Conservation (phyloP, 2,888 invertebrate genomes). For the Hesperia comma region DNA sequence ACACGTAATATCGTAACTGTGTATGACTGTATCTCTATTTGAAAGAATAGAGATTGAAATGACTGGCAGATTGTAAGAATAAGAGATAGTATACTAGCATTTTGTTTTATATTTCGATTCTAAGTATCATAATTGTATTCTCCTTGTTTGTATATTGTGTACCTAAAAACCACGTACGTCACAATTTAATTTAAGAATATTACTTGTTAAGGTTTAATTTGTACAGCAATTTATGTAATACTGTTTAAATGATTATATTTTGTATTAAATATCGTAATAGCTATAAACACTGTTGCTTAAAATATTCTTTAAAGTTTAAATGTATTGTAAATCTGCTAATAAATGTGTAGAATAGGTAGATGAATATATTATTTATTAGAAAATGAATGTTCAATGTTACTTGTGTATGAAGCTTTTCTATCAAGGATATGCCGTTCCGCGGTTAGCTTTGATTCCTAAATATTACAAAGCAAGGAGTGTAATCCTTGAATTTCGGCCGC, state of each 20-base stretch:
- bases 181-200: conserved; percentile 31
- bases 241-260: conserved; percentile 2
- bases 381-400: conserved; percentile 69
- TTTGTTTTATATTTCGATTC: not conserved
- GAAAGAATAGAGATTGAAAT: conserved; percentile 2
- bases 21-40: not conserved
- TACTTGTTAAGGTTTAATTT: conserved; percentile 19
- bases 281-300: conserved; percentile 15
- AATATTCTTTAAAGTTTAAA: conserved; percentile 39
- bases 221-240: conserved; percentile 25
- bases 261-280: conserved; percentile 9
- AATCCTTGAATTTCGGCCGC: too few species aligned
- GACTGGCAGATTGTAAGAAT: conserved; percentile 15
- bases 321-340: conserved; percentile 35
- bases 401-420: conserved; percentile 63
- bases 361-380: conserved; percentile 52
- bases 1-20: not conserved
- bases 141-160: conserved; percentile 20
- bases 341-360: conserved; percentile 52
- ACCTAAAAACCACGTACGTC: conserved; percentile 19
- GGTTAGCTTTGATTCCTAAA: conserved; percentile 1
- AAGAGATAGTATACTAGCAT: not conserved
- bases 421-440: conserved; percentile 42
- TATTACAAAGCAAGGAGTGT: not conserved
- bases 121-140: not conserved